These are phyloP conservation scores for Ectropis crepuscularia DNA, from an alignment of 2,888 invertebrate species.

Conservation along the genomic window DNA sequence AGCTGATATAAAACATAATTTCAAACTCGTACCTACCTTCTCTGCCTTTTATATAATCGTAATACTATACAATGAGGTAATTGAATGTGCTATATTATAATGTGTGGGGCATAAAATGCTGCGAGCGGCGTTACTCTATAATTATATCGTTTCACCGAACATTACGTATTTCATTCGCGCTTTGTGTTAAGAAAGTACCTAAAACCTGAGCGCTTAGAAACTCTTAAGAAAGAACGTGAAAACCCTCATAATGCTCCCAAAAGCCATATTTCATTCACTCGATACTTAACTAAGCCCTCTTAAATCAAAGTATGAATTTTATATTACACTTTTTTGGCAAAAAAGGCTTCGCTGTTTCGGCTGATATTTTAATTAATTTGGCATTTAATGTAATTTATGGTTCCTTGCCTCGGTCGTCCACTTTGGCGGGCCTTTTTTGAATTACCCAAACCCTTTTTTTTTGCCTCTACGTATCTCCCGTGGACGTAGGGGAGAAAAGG, in stretches of 20 bases:
- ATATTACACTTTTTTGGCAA: slow-evolving; percentile 32
- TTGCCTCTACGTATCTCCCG: slow-evolving; percentile 26
- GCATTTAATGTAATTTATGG: slow-evolving; percentile 62
- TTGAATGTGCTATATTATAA: too few relatives aligned
- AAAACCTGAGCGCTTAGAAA: slow-evolving; percentile 6
- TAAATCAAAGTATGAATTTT: slow-evolving; percentile 37
- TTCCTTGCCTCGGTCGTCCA: slow-evolving; percentile 43
- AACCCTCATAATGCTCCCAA: slow-evolving; percentile 15
- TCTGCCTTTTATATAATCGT: too few relatives aligned
- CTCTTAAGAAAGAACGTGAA: slow-evolving; percentile 8
- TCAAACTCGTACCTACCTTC: too few relatives aligned
- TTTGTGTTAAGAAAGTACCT: too few relatives aligned
- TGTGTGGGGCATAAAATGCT: too few relatives aligned
- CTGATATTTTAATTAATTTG: slow-evolving; percentile 48
- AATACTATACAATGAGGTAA: too few relatives aligned
- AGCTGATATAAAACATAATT: too few relatives aligned
- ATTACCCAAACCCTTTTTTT: slow-evolving; percentile 52
- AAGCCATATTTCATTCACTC: slow-evolving; percentile 30
- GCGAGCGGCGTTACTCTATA: too few relatives aligned
- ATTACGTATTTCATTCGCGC: too few relatives aligned
- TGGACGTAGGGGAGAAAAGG: slow-evolving; percentile 10
- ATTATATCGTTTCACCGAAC: too few relatives aligned
- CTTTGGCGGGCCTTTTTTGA: slow-evolving; percentile 43
- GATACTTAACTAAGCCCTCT: slow-evolving; percentile 28
- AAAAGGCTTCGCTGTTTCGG: slow-evolving; percentile 32